Evolutionary conservation across 2,888 invertebrate species (phyloP).

Genomic region (Athalia cordata): DNA sequence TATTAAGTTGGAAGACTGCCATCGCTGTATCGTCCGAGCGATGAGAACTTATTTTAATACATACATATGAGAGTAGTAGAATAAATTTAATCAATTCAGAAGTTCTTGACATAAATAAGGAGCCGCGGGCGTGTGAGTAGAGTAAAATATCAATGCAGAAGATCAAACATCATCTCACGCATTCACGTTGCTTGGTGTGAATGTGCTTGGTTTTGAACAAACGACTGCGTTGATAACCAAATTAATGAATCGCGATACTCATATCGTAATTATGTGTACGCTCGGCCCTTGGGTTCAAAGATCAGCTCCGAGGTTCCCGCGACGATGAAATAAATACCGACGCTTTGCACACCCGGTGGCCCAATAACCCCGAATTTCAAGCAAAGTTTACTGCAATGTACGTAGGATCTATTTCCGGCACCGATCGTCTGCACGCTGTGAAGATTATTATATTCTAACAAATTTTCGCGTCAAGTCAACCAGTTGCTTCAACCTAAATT

Average conservation of each 20-base stretch:
- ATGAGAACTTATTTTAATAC: no score
- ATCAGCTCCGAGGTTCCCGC: not conserved
- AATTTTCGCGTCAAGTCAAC: conserved; percentile 24
- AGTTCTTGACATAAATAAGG: conserved; percentile 1
- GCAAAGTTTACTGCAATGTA: conserved; percentile 2
- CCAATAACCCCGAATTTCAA: conserved; percentile 47
- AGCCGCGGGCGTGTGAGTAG: not conserved
- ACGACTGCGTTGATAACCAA: not conserved
- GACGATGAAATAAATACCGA: not conserved
- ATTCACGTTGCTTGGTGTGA: not conserved
- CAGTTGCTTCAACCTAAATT: conserved; percentile 19
- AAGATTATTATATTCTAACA: not conserved
- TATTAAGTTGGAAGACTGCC: no score
- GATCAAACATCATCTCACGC: not conserved
- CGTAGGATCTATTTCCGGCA: conserved; percentile 45
- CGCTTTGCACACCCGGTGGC: conserved; percentile 15
- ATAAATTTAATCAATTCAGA: conserved; percentile 11
- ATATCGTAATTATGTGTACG: not conserved
- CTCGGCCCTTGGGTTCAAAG: conserved; percentile 17
- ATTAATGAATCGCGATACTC: conserved; percentile 15
- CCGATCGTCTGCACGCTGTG: not conserved
- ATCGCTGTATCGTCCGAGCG: no score
- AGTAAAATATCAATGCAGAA: no score
- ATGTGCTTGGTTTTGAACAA: conserved; percentile 11
- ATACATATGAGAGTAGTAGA: not conserved